Base-by-base conservation (phyloP, 2,888 invertebrate species). In the Dusona sp. region DNA sequence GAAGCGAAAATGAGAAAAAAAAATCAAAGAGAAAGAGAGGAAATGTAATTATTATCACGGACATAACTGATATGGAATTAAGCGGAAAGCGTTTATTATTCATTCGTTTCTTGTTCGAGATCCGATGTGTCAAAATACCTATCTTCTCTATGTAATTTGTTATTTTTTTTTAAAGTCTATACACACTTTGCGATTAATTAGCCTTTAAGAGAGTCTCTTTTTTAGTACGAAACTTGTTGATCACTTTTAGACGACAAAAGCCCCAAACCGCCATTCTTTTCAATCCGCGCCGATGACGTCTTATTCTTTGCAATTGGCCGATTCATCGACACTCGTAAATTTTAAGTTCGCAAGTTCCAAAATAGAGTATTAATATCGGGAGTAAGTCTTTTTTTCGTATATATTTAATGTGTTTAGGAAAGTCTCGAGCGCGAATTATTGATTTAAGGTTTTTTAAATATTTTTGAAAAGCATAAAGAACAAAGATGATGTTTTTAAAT, bases 121-220 rank as follows among this genome's bases (percentile, higher is more conserved):
- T 89, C 91, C 92, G 90, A 90, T 89, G 91, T 92, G 91, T 94
- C 92, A 91, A 91, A 91, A 91, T 91, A 91, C 85, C 90, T 90
- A 91, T 90, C 89, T 89, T 91, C 91, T 93, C 91, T 93, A 93
- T 92, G 93, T 93, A 93, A 92, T 94, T 94, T 94, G 94, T 94
- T 94, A 94, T 94, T 94, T 94, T 94, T n/a, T 94, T 79, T 79
- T 36, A 94, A 94, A 94, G 94, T 94, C 93, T 94, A 94, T 94
- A 92, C 92, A 90, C 88, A 92, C 91, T 91, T 89, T 89, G 91
- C 92, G 91, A 91, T 92, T 92, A 90, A 91, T 92, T 92, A 92
- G 92, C 89, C 84, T 90, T 87, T 92, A 93, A 92, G 92, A 89
- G 83, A 61, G 13, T 29, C 16, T 29, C 61, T 77, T 81, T n/a